A percentile compares a stretch with the other conserved stretches of the same genome.
These are phyloP conservation scores for Sminthurinus aureus DNA, from an alignment of 2,888 invertebrate species.

Conservation along the genomic window DNA sequence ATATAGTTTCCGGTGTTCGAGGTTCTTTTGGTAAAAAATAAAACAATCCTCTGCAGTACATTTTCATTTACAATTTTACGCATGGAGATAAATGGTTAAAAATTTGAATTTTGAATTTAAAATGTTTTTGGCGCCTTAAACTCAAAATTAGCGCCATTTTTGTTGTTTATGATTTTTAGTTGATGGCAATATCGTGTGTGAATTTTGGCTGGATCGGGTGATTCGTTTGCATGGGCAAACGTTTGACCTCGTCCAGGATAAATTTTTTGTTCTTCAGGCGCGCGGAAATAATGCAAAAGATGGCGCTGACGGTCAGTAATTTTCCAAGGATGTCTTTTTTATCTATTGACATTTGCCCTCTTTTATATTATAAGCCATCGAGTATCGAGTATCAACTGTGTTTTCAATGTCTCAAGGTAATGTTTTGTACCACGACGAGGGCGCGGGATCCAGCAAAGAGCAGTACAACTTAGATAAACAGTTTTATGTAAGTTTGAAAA, in stretches of 20 bases:
- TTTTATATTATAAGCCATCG: background rate
- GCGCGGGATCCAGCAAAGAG: background rate
- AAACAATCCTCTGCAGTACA: background rate
- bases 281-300: constrained; percentile 4
- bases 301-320: constrained; percentile 21
- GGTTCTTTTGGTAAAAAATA: background rate
- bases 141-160: too few relatives aligned
- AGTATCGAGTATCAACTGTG: background rate
- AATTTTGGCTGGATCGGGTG: background rate
- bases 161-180: background rate
- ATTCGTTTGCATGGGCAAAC: background rate
- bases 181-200: constrained; percentile 6
- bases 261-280: constrained; percentile 20
- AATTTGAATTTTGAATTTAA: too few relatives aligned
- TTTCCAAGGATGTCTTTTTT: too few relatives aligned
- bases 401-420: background rate
- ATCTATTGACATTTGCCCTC: too few relatives aligned
- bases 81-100: too few relatives aligned
- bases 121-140: too few relatives aligned
- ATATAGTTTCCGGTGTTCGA: background rate
- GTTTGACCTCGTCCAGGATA: constrained; percentile 23
- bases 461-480: background rate
- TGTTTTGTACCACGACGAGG: constrained; percentile 20
- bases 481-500: constrained; percentile 14
- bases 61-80: background rate